A percentile compares a stretch with the other conserved stretches of the same genome.
Evolutionary conservation across 1,140 invertebrate genomes (phyloP).

Genomic region (Epicauta chinensis): DNA sequence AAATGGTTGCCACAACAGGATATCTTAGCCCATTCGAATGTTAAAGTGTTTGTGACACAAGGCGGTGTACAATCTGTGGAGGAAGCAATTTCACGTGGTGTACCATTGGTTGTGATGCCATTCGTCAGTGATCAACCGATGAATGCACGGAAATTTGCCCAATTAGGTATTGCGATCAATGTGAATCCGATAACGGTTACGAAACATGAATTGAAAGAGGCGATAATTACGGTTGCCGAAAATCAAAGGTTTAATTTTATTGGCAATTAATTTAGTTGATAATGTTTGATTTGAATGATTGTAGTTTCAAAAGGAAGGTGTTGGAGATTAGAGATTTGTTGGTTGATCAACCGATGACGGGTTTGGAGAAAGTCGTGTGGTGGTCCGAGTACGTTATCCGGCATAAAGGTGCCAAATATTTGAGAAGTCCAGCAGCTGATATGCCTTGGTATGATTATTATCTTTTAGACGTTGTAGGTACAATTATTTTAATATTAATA

Average conservation of each 20-base stretch:
- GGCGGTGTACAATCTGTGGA: constrained; percentile 47
- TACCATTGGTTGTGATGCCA: constrained; percentile 46
- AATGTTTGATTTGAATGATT: no score
- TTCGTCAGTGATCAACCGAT: constrained; percentile 36
- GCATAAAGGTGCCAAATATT: constrained; percentile 32
- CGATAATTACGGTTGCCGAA: constrained; percentile 16
- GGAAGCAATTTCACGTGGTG: constrained; percentile 44
- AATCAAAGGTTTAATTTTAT: constrained; percentile 14
- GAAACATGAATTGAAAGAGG: constrained; percentile 12
- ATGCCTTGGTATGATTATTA: constrained; percentile 40
- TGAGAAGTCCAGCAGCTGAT: constrained; percentile 29
- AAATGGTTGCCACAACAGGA: constrained; percentile 67
- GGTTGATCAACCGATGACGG: constrained; percentile 27
- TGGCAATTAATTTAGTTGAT: no score
- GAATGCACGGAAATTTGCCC: constrained; percentile 26
- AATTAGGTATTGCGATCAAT: constrained; percentile 27
- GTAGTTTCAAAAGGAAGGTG: background rate
- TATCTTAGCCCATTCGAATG: constrained; percentile 48
- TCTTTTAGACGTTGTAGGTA: constrained; percentile 36
- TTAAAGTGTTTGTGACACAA: constrained; percentile 45
- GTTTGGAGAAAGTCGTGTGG: constrained; percentile 39
- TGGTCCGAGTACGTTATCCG: constrained; percentile 44
- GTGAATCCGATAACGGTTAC: constrained; percentile 15
- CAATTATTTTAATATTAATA: no score
- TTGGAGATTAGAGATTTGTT: background rate